A percentile compares a stretch with the other conserved stretches of the same genome.
phyloP scores from a whole-genome alignment of 2,113 vertebrate species.

The Carassius gibelio region DNA sequence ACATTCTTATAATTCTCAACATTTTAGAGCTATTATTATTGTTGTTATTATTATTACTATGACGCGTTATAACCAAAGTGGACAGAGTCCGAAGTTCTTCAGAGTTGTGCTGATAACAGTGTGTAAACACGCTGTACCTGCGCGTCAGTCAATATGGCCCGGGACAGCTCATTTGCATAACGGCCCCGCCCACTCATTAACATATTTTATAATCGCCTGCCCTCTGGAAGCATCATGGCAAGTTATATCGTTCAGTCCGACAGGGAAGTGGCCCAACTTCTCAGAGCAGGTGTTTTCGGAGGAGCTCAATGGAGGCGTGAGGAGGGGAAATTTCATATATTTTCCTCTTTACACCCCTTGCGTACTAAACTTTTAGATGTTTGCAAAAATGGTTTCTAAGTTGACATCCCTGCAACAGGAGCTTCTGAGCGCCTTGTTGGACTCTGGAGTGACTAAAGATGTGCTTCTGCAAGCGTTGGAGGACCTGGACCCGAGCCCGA shows the following conservation, averaged over 20 bases:
- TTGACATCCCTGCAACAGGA: conserved; percentile 95
- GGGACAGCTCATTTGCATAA: conserved; percentile 79
- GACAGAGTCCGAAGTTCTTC: conserved; percentile 84
- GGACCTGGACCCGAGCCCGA: conserved; percentile 84
- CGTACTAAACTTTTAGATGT: conserved; percentile 71
- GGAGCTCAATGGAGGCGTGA: conserved; percentile 66
- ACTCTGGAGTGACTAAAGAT: conserved; percentile 73
- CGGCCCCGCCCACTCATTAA: conserved; percentile 85
- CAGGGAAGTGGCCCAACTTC: conserved; percentile 74
- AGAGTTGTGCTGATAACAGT: conserved; percentile 80
- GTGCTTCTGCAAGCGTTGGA: conserved; percentile 90
- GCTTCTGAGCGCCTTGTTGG: conserved; percentile 85
- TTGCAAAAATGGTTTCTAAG: conserved; percentile 93
- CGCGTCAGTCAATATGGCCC: conserved; percentile 56
- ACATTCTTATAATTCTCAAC: conserved; percentile 7
- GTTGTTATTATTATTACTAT: conserved; percentile 17
- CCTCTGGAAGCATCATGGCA: conserved; percentile 86
- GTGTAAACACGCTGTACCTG: conserved; percentile 66
- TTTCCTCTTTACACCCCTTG: conserved; percentile 28
- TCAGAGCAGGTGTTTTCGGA: conserved; percentile 78
- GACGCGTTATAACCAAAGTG: conserved; percentile 61
- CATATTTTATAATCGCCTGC: conserved; percentile 84
- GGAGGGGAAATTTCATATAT: conserved; percentile 44
- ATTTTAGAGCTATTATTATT: neutral
- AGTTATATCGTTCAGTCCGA: conserved; percentile 81